Percentiles rank a stretch among this genome's conserved stretches.
Evolutionary conservation across 2,888 invertebrate species (phyloP).

Genomic region (Abrostola tripartita): DNA sequence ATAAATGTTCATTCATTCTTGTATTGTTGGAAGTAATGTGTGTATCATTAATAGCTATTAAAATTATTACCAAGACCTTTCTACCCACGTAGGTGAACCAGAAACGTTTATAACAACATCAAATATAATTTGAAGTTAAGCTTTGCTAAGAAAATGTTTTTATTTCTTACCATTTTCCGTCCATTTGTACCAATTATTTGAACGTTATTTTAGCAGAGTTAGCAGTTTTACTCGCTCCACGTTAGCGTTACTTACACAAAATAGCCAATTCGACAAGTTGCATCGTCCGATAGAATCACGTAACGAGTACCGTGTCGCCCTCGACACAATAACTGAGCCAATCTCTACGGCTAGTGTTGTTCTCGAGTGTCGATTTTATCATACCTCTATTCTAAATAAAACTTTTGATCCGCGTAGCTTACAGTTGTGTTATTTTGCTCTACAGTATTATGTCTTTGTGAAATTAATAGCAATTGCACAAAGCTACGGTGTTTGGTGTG

Average conservation of each 20-base stretch:
- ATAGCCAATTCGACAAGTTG: slow-evolving; percentile 33
- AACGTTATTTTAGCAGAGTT: slow-evolving; percentile 9
- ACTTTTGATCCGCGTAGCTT: not conserved
- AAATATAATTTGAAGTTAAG: not conserved
- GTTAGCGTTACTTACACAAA: slow-evolving; percentile 17
- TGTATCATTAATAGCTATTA: too few species aligned
- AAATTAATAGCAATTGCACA: not conserved
- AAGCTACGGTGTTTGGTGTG: too few species aligned
- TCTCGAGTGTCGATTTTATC: not conserved
- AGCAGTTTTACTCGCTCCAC: slow-evolving; percentile 25
- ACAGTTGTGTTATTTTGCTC: not conserved
- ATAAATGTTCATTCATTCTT: too few species aligned
- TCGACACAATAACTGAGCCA: slow-evolving; percentile 40
- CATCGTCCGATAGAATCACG: slow-evolving; percentile 23
- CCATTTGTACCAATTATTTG: slow-evolving; percentile 23
- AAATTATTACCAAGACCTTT: too few species aligned
- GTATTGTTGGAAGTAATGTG: too few species aligned
- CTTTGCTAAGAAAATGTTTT: not conserved
- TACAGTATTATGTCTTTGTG: not conserved
- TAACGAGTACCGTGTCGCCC: slow-evolving; percentile 26
- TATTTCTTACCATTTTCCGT: not conserved
- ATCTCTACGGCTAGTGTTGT: slow-evolving; percentile 14
- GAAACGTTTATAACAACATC: not conserved
- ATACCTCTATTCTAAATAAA: not conserved
- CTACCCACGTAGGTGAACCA: too few species aligned